Percentiles rank a stretch among this genome's conserved stretches.
phyloP scores from a whole-genome alignment of 2,113 vertebrate genomes.

The Theristicus caerulescens region DNA sequence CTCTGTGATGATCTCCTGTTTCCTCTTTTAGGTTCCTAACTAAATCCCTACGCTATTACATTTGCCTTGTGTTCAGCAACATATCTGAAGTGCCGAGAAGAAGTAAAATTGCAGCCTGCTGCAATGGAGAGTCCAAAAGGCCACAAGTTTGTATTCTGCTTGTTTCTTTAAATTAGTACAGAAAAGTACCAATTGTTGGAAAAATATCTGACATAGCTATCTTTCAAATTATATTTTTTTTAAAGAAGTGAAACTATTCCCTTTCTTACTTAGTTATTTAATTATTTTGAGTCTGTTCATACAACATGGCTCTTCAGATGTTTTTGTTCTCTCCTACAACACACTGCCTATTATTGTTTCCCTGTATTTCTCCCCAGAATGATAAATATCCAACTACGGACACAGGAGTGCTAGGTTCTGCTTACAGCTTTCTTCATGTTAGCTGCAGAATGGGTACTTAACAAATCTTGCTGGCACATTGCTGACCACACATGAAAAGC shows the following conservation, averaged over 20 bases:
- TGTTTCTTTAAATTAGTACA: not conserved
- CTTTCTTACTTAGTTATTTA: not conserved
- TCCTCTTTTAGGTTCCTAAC: not conserved
- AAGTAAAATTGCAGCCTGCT: not conserved
- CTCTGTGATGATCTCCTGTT: not conserved
- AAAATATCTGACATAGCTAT: not conserved
- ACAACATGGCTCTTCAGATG: not conserved
- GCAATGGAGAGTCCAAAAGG: not conserved
- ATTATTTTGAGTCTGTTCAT: not conserved
- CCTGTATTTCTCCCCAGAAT: not conserved
- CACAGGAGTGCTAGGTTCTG: not conserved
- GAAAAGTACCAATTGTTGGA: not conserved
- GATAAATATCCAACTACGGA: not conserved
- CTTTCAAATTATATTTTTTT: not conserved
- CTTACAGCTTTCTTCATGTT: not conserved
- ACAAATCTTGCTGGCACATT: not conserved
- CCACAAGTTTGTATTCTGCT: not conserved
- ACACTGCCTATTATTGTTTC: not conserved
- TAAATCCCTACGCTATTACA: not conserved
- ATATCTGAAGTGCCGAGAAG: not conserved
- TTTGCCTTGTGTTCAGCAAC: not conserved
- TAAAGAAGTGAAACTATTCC: not conserved
- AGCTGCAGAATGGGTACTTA: not conserved
- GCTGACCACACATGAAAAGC: rapidly evolving
- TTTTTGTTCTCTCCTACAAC: not conserved